Evolutionary conservation across 2,888 invertebrate species (phyloP).

Genomic region (Chrysolina haemoptera): DNA sequence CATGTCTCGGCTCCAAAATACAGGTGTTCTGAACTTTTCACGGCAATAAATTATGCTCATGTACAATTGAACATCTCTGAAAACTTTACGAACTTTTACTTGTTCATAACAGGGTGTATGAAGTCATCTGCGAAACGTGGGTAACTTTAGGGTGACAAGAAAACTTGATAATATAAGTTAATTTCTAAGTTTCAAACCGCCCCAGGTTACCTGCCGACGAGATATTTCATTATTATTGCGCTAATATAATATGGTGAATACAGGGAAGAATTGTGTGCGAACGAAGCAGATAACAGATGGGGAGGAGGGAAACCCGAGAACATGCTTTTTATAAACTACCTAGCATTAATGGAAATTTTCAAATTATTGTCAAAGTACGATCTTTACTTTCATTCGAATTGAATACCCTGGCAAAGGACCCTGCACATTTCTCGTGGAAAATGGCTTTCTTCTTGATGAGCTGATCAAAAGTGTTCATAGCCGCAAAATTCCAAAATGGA

Average conservation of each 20-base stretch:
- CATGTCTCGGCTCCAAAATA: background rate
- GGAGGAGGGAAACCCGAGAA: too few species aligned
- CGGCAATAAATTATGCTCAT: conserved; percentile 14
- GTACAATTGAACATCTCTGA: conserved; percentile 7
- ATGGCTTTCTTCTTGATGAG: too few species aligned
- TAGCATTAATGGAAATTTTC: too few species aligned
- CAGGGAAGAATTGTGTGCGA: background rate
- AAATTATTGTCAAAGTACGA: too few species aligned
- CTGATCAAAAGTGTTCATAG: too few species aligned
- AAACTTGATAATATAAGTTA: conserved; percentile 17
- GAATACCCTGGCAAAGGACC: too few species aligned
- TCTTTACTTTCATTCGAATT: too few species aligned
- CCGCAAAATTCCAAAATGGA: too few species aligned
- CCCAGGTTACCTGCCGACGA: background rate
- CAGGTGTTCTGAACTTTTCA: conserved; percentile 2
- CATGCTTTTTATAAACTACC: too few species aligned
- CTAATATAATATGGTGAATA: background rate
- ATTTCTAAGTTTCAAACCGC: conserved; percentile 10
- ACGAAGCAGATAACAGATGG: too few species aligned
- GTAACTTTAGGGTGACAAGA: conserved; percentile 14
- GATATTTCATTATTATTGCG: conserved; percentile 12
- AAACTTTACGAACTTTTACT: conserved; percentile 1
- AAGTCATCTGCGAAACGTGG: conserved; percentile 16
- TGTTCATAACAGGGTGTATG: conserved; percentile 16
- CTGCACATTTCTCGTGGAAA: too few species aligned